These are phyloP conservation scores for Strix uralensis DNA, from an alignment of 2,113 vertebrate species.

Conservation along the genomic window DNA sequence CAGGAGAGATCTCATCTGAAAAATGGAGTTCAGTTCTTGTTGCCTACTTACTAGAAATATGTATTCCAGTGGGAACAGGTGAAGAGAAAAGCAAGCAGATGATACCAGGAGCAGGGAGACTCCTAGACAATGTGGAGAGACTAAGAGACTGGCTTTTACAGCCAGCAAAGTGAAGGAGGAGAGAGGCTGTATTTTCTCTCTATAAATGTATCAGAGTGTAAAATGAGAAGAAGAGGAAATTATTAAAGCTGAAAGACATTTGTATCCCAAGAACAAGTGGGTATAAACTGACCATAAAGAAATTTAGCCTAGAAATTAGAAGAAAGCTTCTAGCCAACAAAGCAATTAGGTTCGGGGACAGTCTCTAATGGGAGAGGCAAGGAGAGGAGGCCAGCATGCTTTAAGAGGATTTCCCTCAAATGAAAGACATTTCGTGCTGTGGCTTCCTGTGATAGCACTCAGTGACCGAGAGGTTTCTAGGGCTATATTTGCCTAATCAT, in stretches of 20 bases:
- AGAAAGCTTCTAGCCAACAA: neutral
- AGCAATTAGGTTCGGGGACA: neutral
- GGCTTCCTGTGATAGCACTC: neutral
- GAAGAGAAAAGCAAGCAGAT: neutral
- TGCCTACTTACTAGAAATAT: neutral
- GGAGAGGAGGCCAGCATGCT: neutral
- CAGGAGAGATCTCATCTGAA: neutral
- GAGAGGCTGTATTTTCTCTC: neutral
- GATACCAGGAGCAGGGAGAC: neutral
- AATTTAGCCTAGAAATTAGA: neutral
- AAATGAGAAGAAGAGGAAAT: neutral
- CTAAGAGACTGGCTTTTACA: neutral
- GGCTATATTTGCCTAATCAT: neutral
- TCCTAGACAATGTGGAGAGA: neutral
- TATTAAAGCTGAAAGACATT: neutral
- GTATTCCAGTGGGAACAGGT: neutral
- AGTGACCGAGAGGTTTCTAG: neutral
- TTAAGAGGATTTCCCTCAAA: slow-evolving; percentile 1
- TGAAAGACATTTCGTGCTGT: neutral
- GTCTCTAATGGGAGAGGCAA: neutral
- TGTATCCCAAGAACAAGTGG: neutral
- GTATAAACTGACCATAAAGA: neutral
- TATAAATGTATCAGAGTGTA: neutral
- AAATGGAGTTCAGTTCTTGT: neutral
- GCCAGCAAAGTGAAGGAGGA: neutral